A percentile compares a stretch with the other conserved stretches of the same genome.
phyloP scores from a whole-genome alignment of 2,888 invertebrate species.

The Lasioglossum lativentre region DNA sequence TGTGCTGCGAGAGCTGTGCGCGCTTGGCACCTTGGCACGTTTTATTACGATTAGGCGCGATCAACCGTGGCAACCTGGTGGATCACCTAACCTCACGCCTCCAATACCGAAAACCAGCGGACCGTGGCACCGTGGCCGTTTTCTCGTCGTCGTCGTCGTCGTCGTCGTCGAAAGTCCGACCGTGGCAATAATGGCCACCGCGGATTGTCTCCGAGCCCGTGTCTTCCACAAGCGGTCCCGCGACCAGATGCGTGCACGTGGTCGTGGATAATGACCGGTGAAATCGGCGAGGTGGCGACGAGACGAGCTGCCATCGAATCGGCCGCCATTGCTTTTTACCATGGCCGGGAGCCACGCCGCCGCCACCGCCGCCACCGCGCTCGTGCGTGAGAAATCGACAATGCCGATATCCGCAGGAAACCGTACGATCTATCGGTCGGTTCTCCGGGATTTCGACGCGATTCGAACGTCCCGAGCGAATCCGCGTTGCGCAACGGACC shows the following conservation, averaged over 20 bases:
- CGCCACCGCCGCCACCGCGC: constrained; percentile 23
- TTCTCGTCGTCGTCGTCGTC: constrained; percentile 69
- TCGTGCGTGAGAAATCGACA: constrained; percentile 71
- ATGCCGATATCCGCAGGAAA: constrained; percentile 55
- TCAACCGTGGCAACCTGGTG: constrained; percentile 81
- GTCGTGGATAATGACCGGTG: constrained; percentile 62
- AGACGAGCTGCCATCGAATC: background rate
- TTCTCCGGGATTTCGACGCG: constrained; percentile 16
- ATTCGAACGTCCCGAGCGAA: background rate
- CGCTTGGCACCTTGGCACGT: constrained; percentile 83
- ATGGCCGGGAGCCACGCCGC: constrained; percentile 2
- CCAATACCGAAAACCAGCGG: constrained; percentile 77
- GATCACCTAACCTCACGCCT: constrained; percentile 69
- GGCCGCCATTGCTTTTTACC: constrained; percentile 53
- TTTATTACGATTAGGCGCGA: constrained; percentile 83
- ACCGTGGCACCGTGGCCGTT: constrained; percentile 76
- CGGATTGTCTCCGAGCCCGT: constrained; percentile 55
- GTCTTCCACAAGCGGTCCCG: constrained; percentile 41
- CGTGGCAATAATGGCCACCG: constrained; percentile 24
- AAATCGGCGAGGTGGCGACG: constrained; percentile 60
- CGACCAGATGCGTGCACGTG: constrained; percentile 55
- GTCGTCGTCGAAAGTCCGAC: constrained; percentile 70
- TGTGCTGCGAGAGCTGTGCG: constrained; percentile 78
- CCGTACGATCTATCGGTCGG: constrained; percentile 35
- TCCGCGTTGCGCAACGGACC: background rate